Base-by-base conservation (phyloP, 2,888 invertebrate genomes). In the Brachyptera risi region DNA sequence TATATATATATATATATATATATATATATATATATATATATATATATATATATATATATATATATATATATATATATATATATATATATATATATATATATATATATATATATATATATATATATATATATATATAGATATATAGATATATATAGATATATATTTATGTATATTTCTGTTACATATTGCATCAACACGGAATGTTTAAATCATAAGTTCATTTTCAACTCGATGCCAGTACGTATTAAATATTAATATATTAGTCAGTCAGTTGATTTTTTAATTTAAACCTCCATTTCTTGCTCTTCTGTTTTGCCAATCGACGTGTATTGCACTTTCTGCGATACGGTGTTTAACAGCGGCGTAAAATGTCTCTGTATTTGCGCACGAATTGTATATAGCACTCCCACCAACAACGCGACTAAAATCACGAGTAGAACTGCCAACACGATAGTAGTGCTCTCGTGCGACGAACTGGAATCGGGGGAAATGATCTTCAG, bases 261-360 rank as follows among this genome's bases (percentile, higher is more conserved):
- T 31, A 31, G 31, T 31, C 31, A 31, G 31, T 31, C 31, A 7
- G 31, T 5, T 31, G 11, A 31, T 7, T 31, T 5, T 7, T 31
- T 5, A 11, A 31, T 5, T 31, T 51, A 65, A 23, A 65, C 62
- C 23, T 65, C 58, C 60, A 65, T 65, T 17, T 65, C 64, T 19
- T 60, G 62, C 37, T 63, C 63, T 4, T 61, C 61, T 31, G 61
- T 61, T 67, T 82, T 82, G 62, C 81, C 81, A 67, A 88, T 87
- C 7, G 85, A 85, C 1, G 87, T 87, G 68, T 88, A 88, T 65
- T 87, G 85, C 37, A 88, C 87, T 71, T 87, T 85, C 70, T 84
- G 81, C 37, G 84, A 80, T 38, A 87, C 82, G 59, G 81, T 81
- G 66, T 85, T 83, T 50, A 87, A 76, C 27, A 86, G 76, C 1